phyloP scores from a whole-genome alignment of 2,888 invertebrate species.

The Candidula unifasciata region DNA sequence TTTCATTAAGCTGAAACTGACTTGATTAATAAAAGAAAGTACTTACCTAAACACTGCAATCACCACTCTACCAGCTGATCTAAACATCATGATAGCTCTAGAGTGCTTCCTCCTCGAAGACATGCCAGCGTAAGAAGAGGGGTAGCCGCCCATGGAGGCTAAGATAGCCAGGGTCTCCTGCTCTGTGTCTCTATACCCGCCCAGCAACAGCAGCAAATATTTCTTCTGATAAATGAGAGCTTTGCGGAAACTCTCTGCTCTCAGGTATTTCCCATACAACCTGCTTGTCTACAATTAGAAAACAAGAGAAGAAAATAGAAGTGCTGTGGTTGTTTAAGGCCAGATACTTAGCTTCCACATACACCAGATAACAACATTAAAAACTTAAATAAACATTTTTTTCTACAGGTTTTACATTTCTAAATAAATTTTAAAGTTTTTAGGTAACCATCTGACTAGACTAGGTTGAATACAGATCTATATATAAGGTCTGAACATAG shows the following conservation, averaged over 20 bases:
- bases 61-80: conserved; percentile 69
- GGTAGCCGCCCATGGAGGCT: conserved; percentile 77
- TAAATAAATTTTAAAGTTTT: too few species aligned
- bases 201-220: conserved; percentile 86
- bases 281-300: conserved; percentile 69
- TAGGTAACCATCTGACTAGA: too few species aligned
- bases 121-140: conserved; percentile 57
- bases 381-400: too few species aligned
- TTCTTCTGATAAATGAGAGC: conserved; percentile 93
- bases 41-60: conserved; percentile 68
- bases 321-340: too few species aligned
- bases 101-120: conserved; percentile 52
- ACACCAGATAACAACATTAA: too few species aligned
- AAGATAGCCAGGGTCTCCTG: conserved; percentile 79
- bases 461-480: too few species aligned
- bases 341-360: too few species aligned
- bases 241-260: conserved; percentile 90
- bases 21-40: not conserved
- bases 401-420: too few species aligned
- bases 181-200: conserved; percentile 81
- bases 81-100: conserved; percentile 64
- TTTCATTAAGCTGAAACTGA: not conserved
- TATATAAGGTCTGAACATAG: too few species aligned
- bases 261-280: conserved; percentile 82
- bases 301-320: too few species aligned